Base-by-base conservation (phyloP, 2,797 vertebrate genomes). In the Orientallactaga sibirica region DNA sequence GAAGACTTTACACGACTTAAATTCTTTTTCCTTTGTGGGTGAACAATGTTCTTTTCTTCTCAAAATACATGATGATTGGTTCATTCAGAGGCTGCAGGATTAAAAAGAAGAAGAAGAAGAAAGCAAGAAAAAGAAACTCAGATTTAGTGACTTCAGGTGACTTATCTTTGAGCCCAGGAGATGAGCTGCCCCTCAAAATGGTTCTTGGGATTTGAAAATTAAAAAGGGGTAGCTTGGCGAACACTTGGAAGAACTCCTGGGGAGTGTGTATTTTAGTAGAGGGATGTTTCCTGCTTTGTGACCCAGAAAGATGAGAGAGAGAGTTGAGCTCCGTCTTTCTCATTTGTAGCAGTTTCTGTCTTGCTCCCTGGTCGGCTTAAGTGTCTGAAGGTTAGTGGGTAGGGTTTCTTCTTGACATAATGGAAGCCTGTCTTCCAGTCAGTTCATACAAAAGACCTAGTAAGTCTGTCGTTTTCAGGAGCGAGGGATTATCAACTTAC, bases 31-130 rank as follows among this genome's bases (percentile, higher is more conserved):
- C 93, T 98, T 98, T 98, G 94, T 98, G 83, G 95, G 67, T 16
- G 89, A 96, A 97, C 96, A 97, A 87, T 58, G 8, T 97, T 94
- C 96, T 96, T 98, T 98, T 98, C 95, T 97, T 83, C 52, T 97
- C 95, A 98, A 98, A 98, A 97, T 97, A 98, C 98, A 96, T 98
- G 98, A 97, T 97, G 97, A 98, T 98, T 98, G 96, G 98, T 98
- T 98, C 97, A 98, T 98, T 99, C 97, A 96, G 98, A 98, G 97
- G 98, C 98, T 98, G 94, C 96, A 97, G 98, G 97, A 97, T 98
- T 98, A 95, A 96, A 96, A 98, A 89, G 98, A 98, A 37, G 96
- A 41, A 8, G 52, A 48, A 24, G 62, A 64, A 62, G 61, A 22
- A 20, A 29, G 48, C 5, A 19, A 55, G 19, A 15, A 62, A 18